Base-by-base conservation (phyloP, 2,888 invertebrate genomes). In the Eilema caniola region DNA sequence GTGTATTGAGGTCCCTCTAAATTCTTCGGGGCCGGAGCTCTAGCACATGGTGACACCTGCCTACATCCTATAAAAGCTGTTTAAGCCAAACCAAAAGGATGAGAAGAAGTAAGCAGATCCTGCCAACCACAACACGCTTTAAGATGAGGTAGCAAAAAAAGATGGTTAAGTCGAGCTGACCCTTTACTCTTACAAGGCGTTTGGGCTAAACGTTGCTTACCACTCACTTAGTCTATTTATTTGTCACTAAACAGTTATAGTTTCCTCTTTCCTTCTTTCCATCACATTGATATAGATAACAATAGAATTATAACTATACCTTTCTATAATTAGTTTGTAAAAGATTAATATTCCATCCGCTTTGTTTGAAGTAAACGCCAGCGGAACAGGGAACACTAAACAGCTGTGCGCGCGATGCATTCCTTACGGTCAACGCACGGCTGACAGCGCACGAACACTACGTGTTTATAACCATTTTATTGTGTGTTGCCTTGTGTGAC, bases 351-450 rank as follows among this genome's bases (percentile, higher is more conserved):
- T 47, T 53, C 56, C 56, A 68, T 47, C 66, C 60, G 72, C 62
- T 66, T 69, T 73, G 67, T 72, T 69, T 72, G 64, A 67, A 68
- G 69, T 65, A 70, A 80, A 74, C 77, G 77, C 68, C 75, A 83
- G 83, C 82, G 86, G 85, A 86, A 86, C 82, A 85, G 83, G 82
- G 86, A 90, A 89, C 82, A 81, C 73, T 79, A 76, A 75, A 74
- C 90, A 89, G 88, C 88, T 88, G 88, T 80, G 82, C 83, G 83
- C 81, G 88, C 84, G 84, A 74, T 85, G 88, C 91, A 91, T 92
- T 90, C 89, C 89, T 89, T 87, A 89, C 92, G 92, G 93, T 93
- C 92, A 93, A 92, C 89, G 92, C 86, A 88, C 92, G 90, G 70
- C 70, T 75, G 78, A 75, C 83, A 60, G 79, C 77, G 73, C 78